Percentiles rank a stretch among this genome's conserved stretches.
phyloP scores from a whole-genome alignment of 2,888 invertebrate genomes.

The Proisotoma minuta region DNA sequence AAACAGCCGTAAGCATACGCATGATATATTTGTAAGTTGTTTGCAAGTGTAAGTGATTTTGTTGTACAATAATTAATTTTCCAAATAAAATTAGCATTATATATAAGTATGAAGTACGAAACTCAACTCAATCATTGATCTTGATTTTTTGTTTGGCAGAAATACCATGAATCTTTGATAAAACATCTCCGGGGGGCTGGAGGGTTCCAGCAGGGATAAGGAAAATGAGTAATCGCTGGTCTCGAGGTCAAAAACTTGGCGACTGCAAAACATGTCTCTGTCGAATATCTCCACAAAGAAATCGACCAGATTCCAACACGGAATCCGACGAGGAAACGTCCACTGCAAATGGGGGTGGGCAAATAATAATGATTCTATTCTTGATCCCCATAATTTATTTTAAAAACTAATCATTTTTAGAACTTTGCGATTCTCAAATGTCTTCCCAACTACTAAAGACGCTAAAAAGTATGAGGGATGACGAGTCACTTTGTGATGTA shows the following conservation, averaged over 20 bases:
- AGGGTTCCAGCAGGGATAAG: neutral
- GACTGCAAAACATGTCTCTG: slow-evolving; percentile 47
- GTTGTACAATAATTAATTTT: no score
- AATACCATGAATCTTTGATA: no score
- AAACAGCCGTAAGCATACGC: no score
- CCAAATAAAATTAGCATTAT: no score
- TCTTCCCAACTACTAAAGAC: slow-evolving; percentile 43
- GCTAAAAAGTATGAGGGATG: slow-evolving; percentile 45
- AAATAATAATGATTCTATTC: neutral
- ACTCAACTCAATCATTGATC: no score
- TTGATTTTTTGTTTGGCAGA: no score
- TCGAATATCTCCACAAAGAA: slow-evolving; percentile 45
- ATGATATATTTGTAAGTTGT: no score
- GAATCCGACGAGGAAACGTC: slow-evolving; percentile 40
- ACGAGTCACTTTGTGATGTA: slow-evolving; percentile 47
- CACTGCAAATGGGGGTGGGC: slow-evolving; percentile 32
- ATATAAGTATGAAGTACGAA: no score
- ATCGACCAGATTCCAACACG: slow-evolving; percentile 29
- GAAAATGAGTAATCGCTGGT: slow-evolving; percentile 38
- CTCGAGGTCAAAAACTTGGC: slow-evolving; percentile 43
- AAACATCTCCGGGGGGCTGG: no score
- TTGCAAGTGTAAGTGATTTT: no score
- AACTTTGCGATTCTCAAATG: slow-evolving; percentile 47
- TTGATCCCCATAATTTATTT: neutral
- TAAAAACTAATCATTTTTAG: slow-evolving; percentile 15